These are phyloP conservation scores for Tanypteryx hageni DNA, from an alignment of 2,888 invertebrate genomes.

Conservation along the genomic window DNA sequence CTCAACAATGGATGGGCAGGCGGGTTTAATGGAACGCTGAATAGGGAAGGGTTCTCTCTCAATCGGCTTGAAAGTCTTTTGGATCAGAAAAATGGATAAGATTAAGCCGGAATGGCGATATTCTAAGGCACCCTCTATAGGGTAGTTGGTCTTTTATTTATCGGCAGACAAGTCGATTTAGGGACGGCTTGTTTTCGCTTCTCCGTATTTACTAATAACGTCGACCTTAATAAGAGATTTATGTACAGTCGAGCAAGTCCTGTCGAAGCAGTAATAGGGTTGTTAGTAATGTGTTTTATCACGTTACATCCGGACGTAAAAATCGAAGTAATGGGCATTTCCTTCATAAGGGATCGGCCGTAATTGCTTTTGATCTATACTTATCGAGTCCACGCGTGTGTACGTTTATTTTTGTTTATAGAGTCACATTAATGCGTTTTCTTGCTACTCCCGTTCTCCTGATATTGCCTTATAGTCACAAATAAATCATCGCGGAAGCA, in stretches of 20 bases:
- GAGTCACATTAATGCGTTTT: neutral
- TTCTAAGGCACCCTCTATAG: neutral
- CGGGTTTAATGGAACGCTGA: constrained; percentile 32
- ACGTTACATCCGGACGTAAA: no score
- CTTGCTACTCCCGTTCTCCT: neutral
- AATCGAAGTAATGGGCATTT: neutral
- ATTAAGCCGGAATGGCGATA: constrained; percentile 11
- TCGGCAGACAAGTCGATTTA: neutral
- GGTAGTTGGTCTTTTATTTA: neutral
- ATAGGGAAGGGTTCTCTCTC: neutral
- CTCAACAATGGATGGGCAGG: constrained; percentile 25
- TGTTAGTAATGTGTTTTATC: no score
- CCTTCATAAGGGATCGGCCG: neutral
- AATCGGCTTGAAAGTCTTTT: constrained; percentile 16
- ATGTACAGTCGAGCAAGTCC: neutral
- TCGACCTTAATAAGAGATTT: neutral
- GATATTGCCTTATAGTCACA: neutral
- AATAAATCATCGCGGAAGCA: neutral
- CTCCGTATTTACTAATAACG: neutral
- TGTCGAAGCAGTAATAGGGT: no score
- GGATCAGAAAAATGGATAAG: constrained; percentile 32
- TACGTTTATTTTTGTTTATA: neutral
- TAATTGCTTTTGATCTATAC: neutral
- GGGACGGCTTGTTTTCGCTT: neutral
- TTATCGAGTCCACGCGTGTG: neutral